Percentiles rank a stretch among this genome's conserved stretches.
Conservation (phyloP, 2,888 invertebrate species). For the Apodemia duryi region DNA sequence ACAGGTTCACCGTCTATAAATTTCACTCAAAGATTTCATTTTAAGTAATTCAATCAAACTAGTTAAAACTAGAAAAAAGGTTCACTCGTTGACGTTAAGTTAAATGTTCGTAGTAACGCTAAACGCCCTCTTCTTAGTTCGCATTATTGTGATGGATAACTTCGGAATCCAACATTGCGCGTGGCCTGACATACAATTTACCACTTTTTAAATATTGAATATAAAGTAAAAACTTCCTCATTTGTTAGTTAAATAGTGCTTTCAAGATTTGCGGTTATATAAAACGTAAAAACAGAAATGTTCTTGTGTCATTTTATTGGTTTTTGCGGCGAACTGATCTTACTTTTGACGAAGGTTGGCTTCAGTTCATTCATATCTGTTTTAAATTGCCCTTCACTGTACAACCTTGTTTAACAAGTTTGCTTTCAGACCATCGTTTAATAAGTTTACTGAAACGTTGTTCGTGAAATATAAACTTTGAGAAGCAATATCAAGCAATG, state of each 20-base stretch:
- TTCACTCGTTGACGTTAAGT: no score
- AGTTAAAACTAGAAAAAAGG: no score
- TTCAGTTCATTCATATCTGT: conserved; percentile 13
- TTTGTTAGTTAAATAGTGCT: neutral
- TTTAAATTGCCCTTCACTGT: conserved; percentile 9
- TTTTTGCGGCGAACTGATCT: conserved; percentile 10
- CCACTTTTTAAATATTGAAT: no score
- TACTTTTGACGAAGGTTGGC: conserved; percentile 11
- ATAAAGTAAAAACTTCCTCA: neutral
- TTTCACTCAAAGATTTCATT: no score
- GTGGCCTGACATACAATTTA: no score
- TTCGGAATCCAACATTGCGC: no score
- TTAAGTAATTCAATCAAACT: no score
- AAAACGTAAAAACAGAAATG: conserved; percentile 9
- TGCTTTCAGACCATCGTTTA: conserved; percentile 11
- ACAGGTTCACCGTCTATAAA: no score
- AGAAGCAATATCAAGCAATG: conserved; percentile 16
- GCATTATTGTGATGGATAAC: no score
- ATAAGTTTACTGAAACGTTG: conserved; percentile 2
- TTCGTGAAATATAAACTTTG: conserved; percentile 19
- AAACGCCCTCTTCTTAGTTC: no score
- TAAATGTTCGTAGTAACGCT: no score
- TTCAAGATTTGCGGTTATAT: conserved; percentile 8
- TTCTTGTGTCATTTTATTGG: conserved; percentile 12
- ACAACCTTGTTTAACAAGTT: conserved; percentile 12